Evolutionary conservation across 2,797 vertebrate species (phyloP).

Genomic region (Mastacembelus armatus): DNA sequence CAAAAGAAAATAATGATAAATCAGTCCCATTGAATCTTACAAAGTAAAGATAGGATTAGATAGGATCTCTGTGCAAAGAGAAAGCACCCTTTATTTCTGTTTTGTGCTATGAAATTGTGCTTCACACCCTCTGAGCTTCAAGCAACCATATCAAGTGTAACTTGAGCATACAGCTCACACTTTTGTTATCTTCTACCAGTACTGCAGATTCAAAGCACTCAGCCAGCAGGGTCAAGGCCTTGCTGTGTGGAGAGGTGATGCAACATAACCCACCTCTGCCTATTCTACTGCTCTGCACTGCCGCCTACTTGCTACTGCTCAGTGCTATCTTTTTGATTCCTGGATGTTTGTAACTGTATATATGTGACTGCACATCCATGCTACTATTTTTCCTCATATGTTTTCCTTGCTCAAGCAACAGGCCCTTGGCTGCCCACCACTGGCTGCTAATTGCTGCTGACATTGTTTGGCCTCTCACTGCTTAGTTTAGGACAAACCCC

Average conservation of each 20-base stretch:
- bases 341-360: constrained; percentile 50
- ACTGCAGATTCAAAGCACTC: constrained; percentile 62
- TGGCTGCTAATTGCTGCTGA: constrained; percentile 92
- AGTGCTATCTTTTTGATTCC: constrained; percentile 56
- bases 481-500: constrained; percentile 93
- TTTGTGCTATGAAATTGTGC: constrained; percentile 16
- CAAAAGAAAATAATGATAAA: constrained; percentile 17
- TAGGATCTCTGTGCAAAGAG: background rate
- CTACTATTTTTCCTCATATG: constrained; percentile 58
- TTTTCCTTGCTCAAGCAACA: constrained; percentile 77
- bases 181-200: constrained; percentile 52
- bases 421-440: constrained; percentile 79
- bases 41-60: background rate
- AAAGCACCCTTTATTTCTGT: constrained; percentile 3
- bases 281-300: constrained; percentile 24
- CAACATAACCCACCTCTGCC: constrained; percentile 64
- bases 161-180: constrained; percentile 53
- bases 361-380: constrained; percentile 44
- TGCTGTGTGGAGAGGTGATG: constrained; percentile 66
- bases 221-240: constrained; percentile 67
- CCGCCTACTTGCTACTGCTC: constrained; percentile 39
- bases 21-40: background rate
- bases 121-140: constrained; percentile 22
- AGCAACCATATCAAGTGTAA: constrained; percentile 31
- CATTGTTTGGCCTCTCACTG: constrained; percentile 90